phyloP scores from a whole-genome alignment of 2,797 vertebrate species.

The Simalia tracyae region DNA sequence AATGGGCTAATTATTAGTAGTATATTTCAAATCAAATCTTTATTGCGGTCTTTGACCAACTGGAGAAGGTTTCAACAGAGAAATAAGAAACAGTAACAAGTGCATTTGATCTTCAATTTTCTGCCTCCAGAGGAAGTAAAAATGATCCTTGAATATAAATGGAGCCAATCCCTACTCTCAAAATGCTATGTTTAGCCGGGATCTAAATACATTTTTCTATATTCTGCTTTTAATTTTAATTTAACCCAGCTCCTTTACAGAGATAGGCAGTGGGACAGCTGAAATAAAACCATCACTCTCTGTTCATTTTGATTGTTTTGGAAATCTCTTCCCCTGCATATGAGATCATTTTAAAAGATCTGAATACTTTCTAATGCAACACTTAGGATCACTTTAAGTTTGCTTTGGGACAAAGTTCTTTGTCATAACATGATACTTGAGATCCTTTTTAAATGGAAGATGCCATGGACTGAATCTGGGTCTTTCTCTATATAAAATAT shows the following conservation, averaged over 20 bases:
- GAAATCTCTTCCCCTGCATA: neutral
- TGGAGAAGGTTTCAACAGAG: too few species aligned
- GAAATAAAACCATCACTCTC: neutral
- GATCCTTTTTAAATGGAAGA: neutral
- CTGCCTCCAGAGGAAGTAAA: too few species aligned
- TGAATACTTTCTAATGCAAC: neutral
- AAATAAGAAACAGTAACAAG: too few species aligned
- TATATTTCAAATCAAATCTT: too few species aligned
- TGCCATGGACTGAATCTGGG: neutral
- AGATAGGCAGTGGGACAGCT: neutral
- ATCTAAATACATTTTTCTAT: neutral
- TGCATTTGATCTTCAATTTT: too few species aligned
- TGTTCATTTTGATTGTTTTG: neutral
- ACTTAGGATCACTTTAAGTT: neutral
- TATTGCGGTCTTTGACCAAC: too few species aligned
- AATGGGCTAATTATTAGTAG: too few species aligned
- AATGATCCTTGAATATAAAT: too few species aligned
- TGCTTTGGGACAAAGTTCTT: neutral
- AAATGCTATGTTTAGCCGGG: neutral
- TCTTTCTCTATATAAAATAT: neutral
- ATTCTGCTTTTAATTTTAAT: neutral
- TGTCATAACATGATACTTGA: neutral
- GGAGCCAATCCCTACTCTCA: too few species aligned
- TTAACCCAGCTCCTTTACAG: neutral
- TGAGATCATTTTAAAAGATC: neutral